A percentile compares a stretch with the other conserved stretches of the same genome.
phyloP scores from a whole-genome alignment of 2,113 vertebrate species.

The Hemibagrus wyckioides region DNA sequence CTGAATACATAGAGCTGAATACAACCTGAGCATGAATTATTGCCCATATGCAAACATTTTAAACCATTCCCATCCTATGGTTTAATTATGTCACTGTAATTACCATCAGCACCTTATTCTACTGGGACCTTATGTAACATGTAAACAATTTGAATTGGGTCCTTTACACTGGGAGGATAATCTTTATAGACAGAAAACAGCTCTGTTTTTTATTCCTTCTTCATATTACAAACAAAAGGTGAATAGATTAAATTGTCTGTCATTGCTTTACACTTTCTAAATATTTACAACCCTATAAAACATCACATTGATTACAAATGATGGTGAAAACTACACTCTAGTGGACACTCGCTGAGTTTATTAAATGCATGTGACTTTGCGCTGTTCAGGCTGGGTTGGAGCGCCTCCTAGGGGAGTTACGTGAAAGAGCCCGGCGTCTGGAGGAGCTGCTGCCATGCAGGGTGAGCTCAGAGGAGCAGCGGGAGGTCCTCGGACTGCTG shows the following conservation, averaged over 20 bases:
- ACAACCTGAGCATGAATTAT: background rate
- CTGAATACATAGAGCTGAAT: background rate
- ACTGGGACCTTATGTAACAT: background rate
- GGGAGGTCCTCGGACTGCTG: slow-evolving; percentile 82
- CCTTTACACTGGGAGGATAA: background rate
- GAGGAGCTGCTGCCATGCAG: slow-evolving; percentile 78
- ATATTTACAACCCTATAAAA: background rate
- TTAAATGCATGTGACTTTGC: background rate
- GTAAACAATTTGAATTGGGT: background rate
- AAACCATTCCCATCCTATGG: background rate
- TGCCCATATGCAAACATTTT: background rate
- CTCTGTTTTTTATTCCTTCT: background rate
- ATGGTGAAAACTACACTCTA: background rate
- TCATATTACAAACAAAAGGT: background rate
- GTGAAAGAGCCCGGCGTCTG: slow-evolving; percentile 66
- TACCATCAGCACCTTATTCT: background rate
- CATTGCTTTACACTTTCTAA: background rate
- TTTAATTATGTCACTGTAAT: background rate
- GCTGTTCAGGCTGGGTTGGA: slow-evolving; percentile 72
- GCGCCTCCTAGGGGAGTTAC: slow-evolving; percentile 73
- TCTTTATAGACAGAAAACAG: background rate
- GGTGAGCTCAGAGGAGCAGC: slow-evolving; percentile 81
- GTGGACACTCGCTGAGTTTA: background rate
- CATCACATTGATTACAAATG: background rate
- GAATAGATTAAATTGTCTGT: background rate